Base-by-base conservation (phyloP, 2,113 vertebrate genomes). In the Zingel zingel region DNA sequence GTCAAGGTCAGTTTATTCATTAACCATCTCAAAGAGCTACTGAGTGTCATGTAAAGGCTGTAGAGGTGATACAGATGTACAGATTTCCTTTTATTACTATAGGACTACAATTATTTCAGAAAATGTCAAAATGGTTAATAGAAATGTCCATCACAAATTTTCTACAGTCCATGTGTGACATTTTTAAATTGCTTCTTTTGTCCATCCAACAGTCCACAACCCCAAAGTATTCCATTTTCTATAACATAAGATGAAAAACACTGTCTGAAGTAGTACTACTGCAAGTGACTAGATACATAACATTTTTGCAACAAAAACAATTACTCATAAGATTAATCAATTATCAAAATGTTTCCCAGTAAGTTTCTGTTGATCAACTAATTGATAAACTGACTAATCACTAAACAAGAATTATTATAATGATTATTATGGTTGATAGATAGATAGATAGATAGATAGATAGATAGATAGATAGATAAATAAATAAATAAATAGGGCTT, bases 391-490 rank as follows among this genome's bases (percentile, higher is more conserved):
- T 0, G 0, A 45, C 19, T 33, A 30, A n/a, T 69, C 47, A 36
- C 21, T 64, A 53, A 12, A 3, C 3, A 39, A 39, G 1, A 39
- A 62, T 48, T 15, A 62, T 7, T 11, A 15, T n/a, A 61, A 43
- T 25, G 2, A 45, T 9, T 45, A 19, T 47, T 45, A 39, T 47
- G 9, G 2, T 71, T 61, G 59, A 33, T 33, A 73, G 33, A 33
- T 33, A 33, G 33, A 33, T 39, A 66, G 68, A 86, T 66, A 67
- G 77, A 88, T 81, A 58, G 63, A 81, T 56, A 39, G 65, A 76
- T 65, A 56, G 78, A 82, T 62, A 77, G 73, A 83, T 66, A 47
- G 77, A 81, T 66, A 51, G 65, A 80, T 77, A 75, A 72, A 79
- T 79, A 74, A 70, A 70, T 61, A 30, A 72, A 77, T 78, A 65